Conservation (phyloP, 1,140 invertebrate genomes). For the Sesamia nonagrioides region DNA sequence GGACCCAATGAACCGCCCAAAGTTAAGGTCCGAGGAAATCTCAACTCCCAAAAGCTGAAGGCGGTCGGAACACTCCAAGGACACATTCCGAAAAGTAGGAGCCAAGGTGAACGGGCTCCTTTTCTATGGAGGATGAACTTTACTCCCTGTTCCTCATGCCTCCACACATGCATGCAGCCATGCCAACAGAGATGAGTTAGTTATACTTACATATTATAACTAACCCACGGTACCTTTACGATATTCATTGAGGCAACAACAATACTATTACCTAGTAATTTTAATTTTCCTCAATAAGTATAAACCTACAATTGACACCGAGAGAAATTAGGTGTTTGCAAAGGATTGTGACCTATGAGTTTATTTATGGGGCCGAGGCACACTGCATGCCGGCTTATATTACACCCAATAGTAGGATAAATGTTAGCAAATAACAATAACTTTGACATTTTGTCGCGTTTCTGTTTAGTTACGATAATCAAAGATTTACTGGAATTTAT, state of each 20-base stretch:
- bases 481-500: constrained; percentile 9
- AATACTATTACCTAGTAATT: too few relatives aligned
- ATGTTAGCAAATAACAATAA: constrained; percentile 34
- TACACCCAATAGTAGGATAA: constrained; percentile 14
- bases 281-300: neutral
- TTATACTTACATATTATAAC: neutral
- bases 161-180: too few relatives aligned
- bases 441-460: constrained; percentile 27
- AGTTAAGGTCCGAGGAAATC: too few relatives aligned
- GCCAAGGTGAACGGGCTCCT: too few relatives aligned
- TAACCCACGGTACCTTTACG: neutral
- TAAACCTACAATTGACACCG: constrained; percentile 3
- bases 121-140: too few relatives aligned
- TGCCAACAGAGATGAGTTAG: too few relatives aligned
- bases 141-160: too few relatives aligned
- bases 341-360: constrained; percentile 35
- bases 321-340: constrained; percentile 21
- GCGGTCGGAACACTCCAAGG: too few relatives aligned
- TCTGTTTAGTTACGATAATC: constrained; percentile 14
- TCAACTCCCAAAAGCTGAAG: too few relatives aligned
- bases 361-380: constrained; percentile 31
- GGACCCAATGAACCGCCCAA: too few relatives aligned
- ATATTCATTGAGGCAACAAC: neutral
- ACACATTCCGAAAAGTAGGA: too few relatives aligned
- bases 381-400: constrained; percentile 26